Percentiles rank a stretch among this genome's conserved stretches.
phyloP scores from a whole-genome alignment of 2,113 vertebrate genomes.

The Collichthys lucidus region DNA sequence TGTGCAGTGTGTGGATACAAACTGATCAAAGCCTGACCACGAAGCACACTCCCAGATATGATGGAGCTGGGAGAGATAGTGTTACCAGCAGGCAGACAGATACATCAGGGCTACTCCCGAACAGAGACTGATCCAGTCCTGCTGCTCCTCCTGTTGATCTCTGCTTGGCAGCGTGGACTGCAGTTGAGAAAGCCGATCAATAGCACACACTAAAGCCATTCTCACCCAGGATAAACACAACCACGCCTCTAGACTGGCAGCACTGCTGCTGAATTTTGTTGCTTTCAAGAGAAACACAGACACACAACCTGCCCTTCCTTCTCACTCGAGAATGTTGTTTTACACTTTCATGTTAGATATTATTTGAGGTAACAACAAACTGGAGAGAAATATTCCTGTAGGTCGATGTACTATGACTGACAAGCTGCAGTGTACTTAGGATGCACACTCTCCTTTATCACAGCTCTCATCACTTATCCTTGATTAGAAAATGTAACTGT shows the following conservation, averaged over 20 bases:
- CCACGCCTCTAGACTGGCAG: slow-evolving; percentile 48
- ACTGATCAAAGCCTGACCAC: slow-evolving; percentile 30
- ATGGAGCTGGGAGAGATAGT: slow-evolving; percentile 44
- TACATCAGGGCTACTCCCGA: slow-evolving; percentile 51
- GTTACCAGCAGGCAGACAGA: slow-evolving; percentile 63
- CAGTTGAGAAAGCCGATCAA: slow-evolving; percentile 74
- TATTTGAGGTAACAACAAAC: slow-evolving; percentile 1
- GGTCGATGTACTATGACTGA: slow-evolving; percentile 17
- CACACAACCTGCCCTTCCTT: slow-evolving; percentile 7
- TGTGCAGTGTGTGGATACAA: slow-evolving; percentile 9
- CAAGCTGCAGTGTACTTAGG: background rate
- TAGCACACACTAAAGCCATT: slow-evolving; percentile 72
- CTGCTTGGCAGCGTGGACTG: slow-evolving; percentile 69
- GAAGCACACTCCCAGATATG: slow-evolving; percentile 32
- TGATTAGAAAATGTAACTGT: slow-evolving; percentile 33
- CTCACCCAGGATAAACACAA: slow-evolving; percentile 79
- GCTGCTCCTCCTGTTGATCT: slow-evolving; percentile 75
- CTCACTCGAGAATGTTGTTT: slow-evolving; percentile 35
- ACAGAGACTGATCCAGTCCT: slow-evolving; percentile 40
- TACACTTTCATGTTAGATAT: slow-evolving; percentile 20
- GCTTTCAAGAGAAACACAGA: slow-evolving; percentile 34
- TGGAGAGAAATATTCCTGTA: slow-evolving; percentile 13
- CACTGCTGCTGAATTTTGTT: slow-evolving; percentile 27
- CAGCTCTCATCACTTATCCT: slow-evolving; percentile 11
- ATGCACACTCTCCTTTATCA: slow-evolving; percentile 23